Conservation (phyloP, 2,888 invertebrate species). For the Tubulanus polymorphus region DNA sequence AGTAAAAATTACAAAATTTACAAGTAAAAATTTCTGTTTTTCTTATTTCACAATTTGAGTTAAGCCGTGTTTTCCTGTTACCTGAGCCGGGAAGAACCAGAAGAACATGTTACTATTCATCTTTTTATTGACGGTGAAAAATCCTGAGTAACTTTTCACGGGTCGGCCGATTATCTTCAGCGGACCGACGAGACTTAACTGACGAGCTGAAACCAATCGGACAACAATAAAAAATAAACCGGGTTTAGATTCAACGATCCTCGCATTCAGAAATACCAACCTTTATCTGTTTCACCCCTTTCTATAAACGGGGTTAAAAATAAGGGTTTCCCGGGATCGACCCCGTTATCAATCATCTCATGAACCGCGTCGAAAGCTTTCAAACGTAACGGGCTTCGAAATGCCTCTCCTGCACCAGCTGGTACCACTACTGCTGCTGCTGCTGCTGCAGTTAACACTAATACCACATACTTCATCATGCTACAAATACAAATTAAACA, state of each 20-base stretch:
- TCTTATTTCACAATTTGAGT: too few species aligned
- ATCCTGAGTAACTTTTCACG: constrained; percentile 70
- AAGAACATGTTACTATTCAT: constrained; percentile 82
- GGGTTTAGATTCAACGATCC: not conserved
- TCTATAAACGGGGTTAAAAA: constrained; percentile 73
- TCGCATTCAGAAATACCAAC: too few species aligned
- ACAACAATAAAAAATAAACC: not conserved
- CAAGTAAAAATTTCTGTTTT: too few species aligned
- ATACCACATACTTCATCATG: too few species aligned
- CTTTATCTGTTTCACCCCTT: constrained; percentile 65
- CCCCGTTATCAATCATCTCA: constrained; percentile 28
- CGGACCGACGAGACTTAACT: constrained; percentile 37
- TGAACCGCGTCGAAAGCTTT: constrained; percentile 30
- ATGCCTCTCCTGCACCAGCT: too few species aligned
- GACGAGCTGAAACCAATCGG: constrained; percentile 55
- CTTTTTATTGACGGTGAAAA: constrained; percentile 74
- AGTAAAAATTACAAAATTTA: too few species aligned
- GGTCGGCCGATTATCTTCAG: constrained; percentile 49
- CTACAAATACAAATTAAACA: too few species aligned
- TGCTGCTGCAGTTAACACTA: too few species aligned
- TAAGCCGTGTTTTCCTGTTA: too few species aligned
- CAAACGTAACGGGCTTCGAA: constrained; percentile 18
- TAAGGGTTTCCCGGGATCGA: constrained; percentile 62
- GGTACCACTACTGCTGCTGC: too few species aligned
- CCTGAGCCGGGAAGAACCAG: constrained; percentile 82